Evolutionary conservation across 2,888 invertebrate species (phyloP), one percentile per base, ranked within the genome.

Genomic region (Pecten maximus): DNA sequence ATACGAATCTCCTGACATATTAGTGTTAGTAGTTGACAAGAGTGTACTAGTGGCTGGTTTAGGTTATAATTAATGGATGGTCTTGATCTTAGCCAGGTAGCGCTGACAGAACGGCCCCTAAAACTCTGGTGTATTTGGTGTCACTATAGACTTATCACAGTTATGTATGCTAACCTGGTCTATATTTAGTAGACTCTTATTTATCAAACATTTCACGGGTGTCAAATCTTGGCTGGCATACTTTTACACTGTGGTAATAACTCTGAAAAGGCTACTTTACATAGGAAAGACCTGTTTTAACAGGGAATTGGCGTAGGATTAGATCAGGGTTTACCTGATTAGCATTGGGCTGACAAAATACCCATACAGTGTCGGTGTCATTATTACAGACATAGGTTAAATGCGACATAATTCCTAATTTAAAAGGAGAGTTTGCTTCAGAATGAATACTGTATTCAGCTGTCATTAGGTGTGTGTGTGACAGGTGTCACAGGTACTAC

Each of bases 111-210:
- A 35, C 23, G 28, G 35, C 35, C 74, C 74, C 74, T 74, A 15
- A 74, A 74, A 74, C 74, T 74, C 74, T 35, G 74, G 74, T 74
- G 74, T 74, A 74, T 74, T 74, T 74, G 74, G 28, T 74, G 74
- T 74, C 74, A 28, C 35, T 35, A 28, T 74, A 74, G 28, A 74
- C 74, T 74, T 74, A 74, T 74, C 74, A 74, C 74, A 74, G 74
- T 74, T 23, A 28, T 74, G 74, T 74, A 74, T 28, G 74, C 23
- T 74, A 35, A 35, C 74, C 35, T 6, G 8, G 74, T 28, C 74
- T 74, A 74, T 74, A 74, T 74, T 74, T 74, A 74, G 74, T 74
- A 74, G 74, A 35, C 74, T 74, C 74, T 74, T 74, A 74, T 74
- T 74, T 74, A 74, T 74, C 74, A 74, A 74, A 74, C 74, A 74